phyloP scores from a whole-genome alignment of 2,113 vertebrate species.

The Struthio camelus region DNA sequence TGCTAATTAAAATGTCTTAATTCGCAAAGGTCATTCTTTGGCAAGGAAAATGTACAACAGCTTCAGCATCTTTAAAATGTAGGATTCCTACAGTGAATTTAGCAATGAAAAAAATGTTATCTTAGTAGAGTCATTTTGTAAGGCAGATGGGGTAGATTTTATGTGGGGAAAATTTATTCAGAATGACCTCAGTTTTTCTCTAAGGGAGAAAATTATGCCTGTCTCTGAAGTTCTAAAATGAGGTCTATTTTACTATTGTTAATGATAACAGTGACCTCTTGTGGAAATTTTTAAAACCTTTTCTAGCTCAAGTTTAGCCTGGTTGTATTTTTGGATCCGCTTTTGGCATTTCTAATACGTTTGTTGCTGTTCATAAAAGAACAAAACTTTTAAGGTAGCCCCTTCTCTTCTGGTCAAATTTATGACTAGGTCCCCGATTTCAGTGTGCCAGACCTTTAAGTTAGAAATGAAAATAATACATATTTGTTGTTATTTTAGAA shows the following conservation, averaged over 20 bases:
- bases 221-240: background rate
- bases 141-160: background rate
- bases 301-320: background rate
- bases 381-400: background rate
- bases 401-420: background rate
- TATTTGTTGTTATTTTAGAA: background rate
- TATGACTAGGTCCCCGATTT: background rate
- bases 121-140: background rate
- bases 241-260: background rate
- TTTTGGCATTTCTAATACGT: background rate
- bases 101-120: background rate
- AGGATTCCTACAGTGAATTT: background rate
- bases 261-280: conserved; percentile 68
- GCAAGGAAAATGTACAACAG: background rate
- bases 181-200: background rate
- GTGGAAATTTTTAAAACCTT: conserved; percentile 41
- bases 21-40: background rate
- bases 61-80: background rate
- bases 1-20: conserved; percentile 25
- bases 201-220: background rate
- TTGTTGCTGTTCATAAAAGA: background rate
- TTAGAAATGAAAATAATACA: background rate
- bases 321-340: background rate
- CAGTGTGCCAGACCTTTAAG: background rate
- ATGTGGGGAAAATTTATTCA: background rate